Evolutionary conservation across 2,797 vertebrate species (phyloP), one percentile per base, ranked within the genome.

Genomic region (Sphenodon punctatus): DNA sequence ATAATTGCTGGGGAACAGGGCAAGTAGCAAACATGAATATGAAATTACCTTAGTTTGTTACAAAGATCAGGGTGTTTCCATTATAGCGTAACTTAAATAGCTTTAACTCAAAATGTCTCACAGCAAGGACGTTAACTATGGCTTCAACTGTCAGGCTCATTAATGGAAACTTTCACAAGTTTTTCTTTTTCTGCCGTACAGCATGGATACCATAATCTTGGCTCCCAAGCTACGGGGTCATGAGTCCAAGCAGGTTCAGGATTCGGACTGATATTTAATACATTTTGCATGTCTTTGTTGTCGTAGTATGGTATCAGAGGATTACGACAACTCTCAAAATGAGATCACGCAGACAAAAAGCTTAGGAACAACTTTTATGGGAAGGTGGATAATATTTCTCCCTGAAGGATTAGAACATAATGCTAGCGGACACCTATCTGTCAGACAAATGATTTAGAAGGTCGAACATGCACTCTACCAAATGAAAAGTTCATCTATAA

Each of bases 361-460:
- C n/a, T n/a, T n/a, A n/a, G n/a, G n/a, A n/a, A n/a, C n/a, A n/a
- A 6, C 32, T 60, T 69, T 32, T 12, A n/a, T 61, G 68, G 5
- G 66, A 56, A 5, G 13, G 59, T 0, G 2, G 20, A 30, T 65
- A 5, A 7, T 11, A 70, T 46, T 63, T 25, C 67, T 53, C 19
- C 23, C 75, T 67, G 69, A 36, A 41, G 38, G 79, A 17, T 19
- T 67, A 46, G 15, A 66, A 59, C 45, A 7, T 4, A 80, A 64
- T 53, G 15, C 39, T 32, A 46, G 36, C 36, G 14, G 38, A 14
- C 22, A 71, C 3, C 7, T 27, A 8, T 8, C 27, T 20, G 25
- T 13, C 0, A 72, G 7, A 25, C 6, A 67, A 36, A 4, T 66
- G 56, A 38, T 2, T 53, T 0, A 1, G 78, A 45, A n/a, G n/a